These are phyloP conservation scores for Isoperla grammatica DNA, from an alignment of 2,888 invertebrate genomes.

Conservation along the genomic window DNA sequence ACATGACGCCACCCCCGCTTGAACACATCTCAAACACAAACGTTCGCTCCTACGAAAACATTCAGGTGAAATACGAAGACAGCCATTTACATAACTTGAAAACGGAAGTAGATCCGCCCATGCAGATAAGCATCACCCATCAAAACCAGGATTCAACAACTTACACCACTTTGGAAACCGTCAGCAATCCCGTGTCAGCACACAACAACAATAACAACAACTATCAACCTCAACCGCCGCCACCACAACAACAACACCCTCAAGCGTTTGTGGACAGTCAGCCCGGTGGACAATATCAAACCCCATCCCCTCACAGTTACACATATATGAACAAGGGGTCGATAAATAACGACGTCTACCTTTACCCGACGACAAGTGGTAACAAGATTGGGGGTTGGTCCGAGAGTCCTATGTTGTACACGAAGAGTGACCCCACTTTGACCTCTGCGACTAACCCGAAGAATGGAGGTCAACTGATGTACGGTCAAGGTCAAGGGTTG, in stretches of 20 bases:
- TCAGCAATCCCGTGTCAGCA: conserved; percentile 48
- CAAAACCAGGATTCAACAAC: conserved; percentile 41
- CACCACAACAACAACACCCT: conserved; percentile 38
- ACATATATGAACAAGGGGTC: conserved; percentile 26
- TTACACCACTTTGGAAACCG: conserved; percentile 60
- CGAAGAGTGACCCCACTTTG: conserved; percentile 60
- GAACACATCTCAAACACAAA: conserved; percentile 1
- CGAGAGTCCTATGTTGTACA: conserved; percentile 52
- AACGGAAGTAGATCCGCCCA: not conserved
- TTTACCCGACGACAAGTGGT: conserved; percentile 41
- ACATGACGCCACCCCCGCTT: conserved; percentile 30
- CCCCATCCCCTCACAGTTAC: conserved; percentile 3
- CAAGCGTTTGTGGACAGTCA: conserved; percentile 13
- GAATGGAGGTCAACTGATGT: conserved; percentile 42
- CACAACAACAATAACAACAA: conserved; percentile 41
- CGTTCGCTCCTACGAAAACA: conserved; percentile 14
- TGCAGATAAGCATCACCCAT: conserved; percentile 32
- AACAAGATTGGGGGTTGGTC: conserved; percentile 36
- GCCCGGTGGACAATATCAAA: not conserved
- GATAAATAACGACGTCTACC: conserved; percentile 28
- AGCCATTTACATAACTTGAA: conserved; percentile 5
- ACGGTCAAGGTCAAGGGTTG: conserved; percentile 41
- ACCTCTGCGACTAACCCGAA: conserved; percentile 48
- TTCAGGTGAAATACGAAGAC: conserved; percentile 7
- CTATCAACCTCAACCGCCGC: conserved; percentile 39